Evolutionary conservation across 2,797 vertebrate species (phyloP), one percentile per base, ranked within the genome.

Genomic region (Phalanger gymnotis): DNA sequence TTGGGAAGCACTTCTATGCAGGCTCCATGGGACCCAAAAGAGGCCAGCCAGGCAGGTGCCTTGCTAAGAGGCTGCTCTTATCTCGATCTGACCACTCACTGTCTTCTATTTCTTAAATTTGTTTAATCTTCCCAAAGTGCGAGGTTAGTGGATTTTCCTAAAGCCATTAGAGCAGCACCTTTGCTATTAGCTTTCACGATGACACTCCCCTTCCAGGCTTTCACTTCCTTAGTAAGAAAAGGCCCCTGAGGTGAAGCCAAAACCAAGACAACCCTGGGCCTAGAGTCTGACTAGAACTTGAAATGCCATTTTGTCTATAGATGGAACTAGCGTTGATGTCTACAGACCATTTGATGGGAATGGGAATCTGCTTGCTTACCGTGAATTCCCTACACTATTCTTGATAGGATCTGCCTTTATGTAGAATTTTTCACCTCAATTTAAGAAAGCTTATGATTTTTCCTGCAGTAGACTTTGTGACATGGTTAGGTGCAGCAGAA

Each of bases 61-160:
- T 90, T 54, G 90, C 52, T 92, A n/a, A 92, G 58, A 92, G 92
- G 92, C 51, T 66, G 91, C 0, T 96, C 90, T 95, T 95, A 87
- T 53, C 97, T 97, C 54, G 66, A 73, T 87, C 96, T 97, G 58
- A 31, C 56, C 56, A 93, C 73, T 34, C 56, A 93, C 73, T 34
- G 0, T 54, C 54, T 94, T 90, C 90, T 90, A n/a, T 90, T 61
- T 51, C 54, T 92, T 30, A 90, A 31, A 93, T 94, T 96, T 96
- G 96, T 97, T 97, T n/a, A 73, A 95, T 95, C 92, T 95, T 94
- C 92, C 97, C 95, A 97, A 94, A 97, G 95, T 94, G 96, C 97
- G 92, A 95, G 93, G 92, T 97, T 97, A 97, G 98, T 98, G 98
- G 97, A 98, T 98, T 98, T 98, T 98, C 98, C 98, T 98, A 95